These are phyloP conservation scores for Morphnarchus princeps DNA, from an alignment of 2,113 vertebrate species.

Conservation along the genomic window DNA sequence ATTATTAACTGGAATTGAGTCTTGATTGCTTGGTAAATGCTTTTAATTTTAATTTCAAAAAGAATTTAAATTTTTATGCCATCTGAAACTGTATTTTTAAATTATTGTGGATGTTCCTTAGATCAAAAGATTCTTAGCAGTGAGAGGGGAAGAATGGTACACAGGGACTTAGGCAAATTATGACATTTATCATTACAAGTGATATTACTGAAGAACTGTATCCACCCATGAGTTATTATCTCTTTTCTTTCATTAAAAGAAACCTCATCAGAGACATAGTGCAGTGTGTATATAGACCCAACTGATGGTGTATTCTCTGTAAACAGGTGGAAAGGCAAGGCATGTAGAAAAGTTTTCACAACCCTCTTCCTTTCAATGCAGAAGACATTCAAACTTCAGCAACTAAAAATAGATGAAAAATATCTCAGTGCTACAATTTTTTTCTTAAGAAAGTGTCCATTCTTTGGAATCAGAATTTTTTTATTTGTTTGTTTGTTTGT, in stretches of 20 bases:
- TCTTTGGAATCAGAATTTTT: background rate
- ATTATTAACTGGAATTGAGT: constrained; percentile 28
- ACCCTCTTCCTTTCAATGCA: background rate
- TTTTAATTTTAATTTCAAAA: constrained; percentile 38
- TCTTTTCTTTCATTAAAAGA: background rate
- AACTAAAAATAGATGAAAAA: background rate
- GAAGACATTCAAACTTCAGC: background rate
- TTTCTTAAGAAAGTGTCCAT: background rate
- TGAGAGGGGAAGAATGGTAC: background rate
- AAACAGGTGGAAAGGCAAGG: background rate
- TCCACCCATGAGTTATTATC: background rate
- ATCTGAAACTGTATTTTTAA: background rate
- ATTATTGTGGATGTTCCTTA: background rate
- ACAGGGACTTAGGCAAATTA: background rate
- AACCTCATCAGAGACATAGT: background rate
- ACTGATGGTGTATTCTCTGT: background rate
- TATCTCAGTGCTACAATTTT: background rate
- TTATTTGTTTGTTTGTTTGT: background rate
- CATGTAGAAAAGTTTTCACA: background rate
- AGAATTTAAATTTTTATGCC: background rate
- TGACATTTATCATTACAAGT: background rate
- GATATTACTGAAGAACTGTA: background rate
- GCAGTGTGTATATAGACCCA: background rate
- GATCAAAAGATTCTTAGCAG: background rate
- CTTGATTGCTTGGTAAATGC: constrained; percentile 1